A percentile compares a stretch with the other conserved stretches of the same genome.
Conservation (phyloP, 2,888 invertebrate species). For the Drosophila prolongata region DNA sequence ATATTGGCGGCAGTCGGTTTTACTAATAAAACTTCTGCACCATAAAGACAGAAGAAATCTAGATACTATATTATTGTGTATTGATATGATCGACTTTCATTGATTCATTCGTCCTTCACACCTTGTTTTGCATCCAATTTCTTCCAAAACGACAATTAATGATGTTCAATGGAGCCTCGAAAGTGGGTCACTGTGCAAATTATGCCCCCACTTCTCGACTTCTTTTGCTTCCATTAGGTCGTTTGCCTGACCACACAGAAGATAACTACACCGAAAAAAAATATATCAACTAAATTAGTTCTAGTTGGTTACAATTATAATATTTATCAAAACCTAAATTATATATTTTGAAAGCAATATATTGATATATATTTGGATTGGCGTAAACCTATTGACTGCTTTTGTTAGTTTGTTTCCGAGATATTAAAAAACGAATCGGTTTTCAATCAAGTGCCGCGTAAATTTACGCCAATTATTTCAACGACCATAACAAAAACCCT, state of each 20-base stretch:
- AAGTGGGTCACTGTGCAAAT: slow-evolving; percentile 38
- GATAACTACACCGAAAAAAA: background rate
- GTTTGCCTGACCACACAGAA: background rate
- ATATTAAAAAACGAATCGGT: slow-evolving; percentile 32
- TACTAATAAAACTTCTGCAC: no score
- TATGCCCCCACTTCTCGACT: slow-evolving; percentile 9
- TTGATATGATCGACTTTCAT: slow-evolving; percentile 10
- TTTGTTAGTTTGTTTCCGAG: background rate
- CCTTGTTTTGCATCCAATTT: slow-evolving; percentile 18
- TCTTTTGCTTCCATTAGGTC: slow-evolving; percentile 12
- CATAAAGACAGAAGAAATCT: no score
- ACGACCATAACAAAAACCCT: slow-evolving; percentile 21
- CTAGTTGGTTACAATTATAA: background rate
- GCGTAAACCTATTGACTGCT: no score
- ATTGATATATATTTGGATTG: no score
- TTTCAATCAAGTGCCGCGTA: slow-evolving; percentile 63
- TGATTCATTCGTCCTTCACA: slow-evolving; percentile 39
- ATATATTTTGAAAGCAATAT: no score
- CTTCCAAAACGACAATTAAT: slow-evolving; percentile 17
- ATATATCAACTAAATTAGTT: background rate
- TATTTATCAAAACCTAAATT: no score
- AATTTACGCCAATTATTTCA: slow-evolving; percentile 59
- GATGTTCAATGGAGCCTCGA: background rate
- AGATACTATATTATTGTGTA: no score
- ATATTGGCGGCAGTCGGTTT: no score